These are phyloP conservation scores for Morbakka virulenta DNA, from an alignment of 30 jellyfish, hydroid and myxozoan species.

Conservation along the genomic window DNA sequence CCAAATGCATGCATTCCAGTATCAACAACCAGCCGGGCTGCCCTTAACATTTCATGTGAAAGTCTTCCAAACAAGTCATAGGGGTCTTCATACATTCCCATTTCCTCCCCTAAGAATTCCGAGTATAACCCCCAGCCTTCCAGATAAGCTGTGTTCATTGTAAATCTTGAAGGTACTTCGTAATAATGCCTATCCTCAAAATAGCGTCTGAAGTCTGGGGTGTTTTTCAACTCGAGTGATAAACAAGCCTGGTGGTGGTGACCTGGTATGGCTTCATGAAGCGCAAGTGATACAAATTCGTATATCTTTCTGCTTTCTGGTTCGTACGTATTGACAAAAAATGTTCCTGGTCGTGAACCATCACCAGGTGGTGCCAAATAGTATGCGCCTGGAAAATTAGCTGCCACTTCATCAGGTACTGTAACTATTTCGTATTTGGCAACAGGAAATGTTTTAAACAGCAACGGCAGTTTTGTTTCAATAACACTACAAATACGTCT, in stretches of 20 bases:
- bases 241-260: constrained; percentile 78
- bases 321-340: constrained; percentile 65
- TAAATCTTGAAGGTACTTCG: constrained; percentile 86
- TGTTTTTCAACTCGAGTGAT: constrained; percentile 57
- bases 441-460: constrained; percentile 46
- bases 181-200: constrained; percentile 76
- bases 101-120: constrained; percentile 93
- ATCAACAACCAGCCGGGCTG: constrained; percentile 89
- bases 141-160: constrained; percentile 69
- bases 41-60: constrained; percentile 92
- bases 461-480: constrained; percentile 19
- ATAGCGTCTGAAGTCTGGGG: constrained; percentile 67
- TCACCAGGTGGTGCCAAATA: constrained; percentile 79
- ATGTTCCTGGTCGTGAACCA: constrained; percentile 90
- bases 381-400: constrained; percentile 88
- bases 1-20: constrained; percentile 92
- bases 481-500: constrained; percentile 29
- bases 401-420: constrained; percentile 81
- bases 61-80: constrained; percentile 77
- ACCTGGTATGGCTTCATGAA: constrained; percentile 96
- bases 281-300: constrained; percentile 80
- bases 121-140: constrained; percentile 98
- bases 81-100: constrained; percentile 66
- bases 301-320: constrained; percentile 59
- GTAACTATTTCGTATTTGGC: constrained; percentile 42